A percentile compares a stretch with the other conserved stretches of the same genome.
Conservation (phyloP, 2,888 invertebrate genomes). For the Heteromurus nitidus region DNA sequence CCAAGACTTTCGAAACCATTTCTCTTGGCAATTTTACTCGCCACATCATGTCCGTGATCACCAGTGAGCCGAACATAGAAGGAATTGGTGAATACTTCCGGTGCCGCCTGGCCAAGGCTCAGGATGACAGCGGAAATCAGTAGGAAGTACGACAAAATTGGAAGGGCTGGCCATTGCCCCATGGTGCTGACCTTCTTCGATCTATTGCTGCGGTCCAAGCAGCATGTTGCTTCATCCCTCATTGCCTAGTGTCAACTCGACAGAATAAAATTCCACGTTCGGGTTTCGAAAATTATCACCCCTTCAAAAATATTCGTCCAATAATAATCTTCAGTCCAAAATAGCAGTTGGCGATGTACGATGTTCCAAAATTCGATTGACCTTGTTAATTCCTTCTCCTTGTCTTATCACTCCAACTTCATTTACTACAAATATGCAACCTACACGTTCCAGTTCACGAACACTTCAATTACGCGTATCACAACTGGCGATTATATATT, state of each 20-base stretch:
- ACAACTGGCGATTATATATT: too few relatives aligned
- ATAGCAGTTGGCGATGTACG: too few relatives aligned
- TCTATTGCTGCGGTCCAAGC: slow-evolving; percentile 64
- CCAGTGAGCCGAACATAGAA: slow-evolving; percentile 93
- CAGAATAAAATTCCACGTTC: slow-evolving; percentile 18
- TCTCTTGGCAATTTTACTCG: slow-evolving; percentile 87
- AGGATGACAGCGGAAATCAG: slow-evolving; percentile 58
- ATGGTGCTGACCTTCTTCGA: slow-evolving; percentile 64
- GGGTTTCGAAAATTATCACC: neutral
- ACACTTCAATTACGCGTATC: too few relatives aligned
- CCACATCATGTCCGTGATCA: slow-evolving; percentile 85
- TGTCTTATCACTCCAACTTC: too few relatives aligned
- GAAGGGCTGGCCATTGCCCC: slow-evolving; percentile 65
- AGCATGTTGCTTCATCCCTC: slow-evolving; percentile 71
- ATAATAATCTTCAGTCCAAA: too few relatives aligned
- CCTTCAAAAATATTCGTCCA: neutral
- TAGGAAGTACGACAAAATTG: slow-evolving; percentile 56
- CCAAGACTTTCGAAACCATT: slow-evolving; percentile 96
- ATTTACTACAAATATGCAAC: too few relatives aligned
- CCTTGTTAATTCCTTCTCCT: too few relatives aligned
- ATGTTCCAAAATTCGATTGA: too few relatives aligned
- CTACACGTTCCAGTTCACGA: too few relatives aligned
- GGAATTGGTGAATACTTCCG: slow-evolving; percentile 94
- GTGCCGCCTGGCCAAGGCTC: slow-evolving; percentile 72
- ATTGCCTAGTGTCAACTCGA: slow-evolving; percentile 63